phyloP scores from a whole-genome alignment of 2,888 invertebrate species.

The Omphaloscelis lunosa region DNA sequence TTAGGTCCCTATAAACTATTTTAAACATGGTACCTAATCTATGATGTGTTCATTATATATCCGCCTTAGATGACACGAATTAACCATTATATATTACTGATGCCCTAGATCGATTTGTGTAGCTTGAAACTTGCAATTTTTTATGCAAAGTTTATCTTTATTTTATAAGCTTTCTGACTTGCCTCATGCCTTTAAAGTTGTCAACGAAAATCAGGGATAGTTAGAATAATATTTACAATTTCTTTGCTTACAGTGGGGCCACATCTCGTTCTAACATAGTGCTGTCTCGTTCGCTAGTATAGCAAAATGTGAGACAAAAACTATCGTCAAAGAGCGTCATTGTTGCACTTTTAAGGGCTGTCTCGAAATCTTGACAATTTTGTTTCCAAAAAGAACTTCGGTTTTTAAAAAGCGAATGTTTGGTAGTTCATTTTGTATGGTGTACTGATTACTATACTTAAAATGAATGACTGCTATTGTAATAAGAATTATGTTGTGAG shows the following conservation, averaged over 20 bases:
- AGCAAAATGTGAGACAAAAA: conserved; percentile 42
- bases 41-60: conserved; percentile 50
- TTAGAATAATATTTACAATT: conserved; percentile 28
- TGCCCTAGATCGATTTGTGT: conserved; percentile 26
- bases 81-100: conserved; percentile 11
- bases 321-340: conserved; percentile 41
- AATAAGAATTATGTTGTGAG: conserved; percentile 55
- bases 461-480: conserved; percentile 39
- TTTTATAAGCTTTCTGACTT: conserved; percentile 37
- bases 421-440: conserved; percentile 10
- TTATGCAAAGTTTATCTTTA: conserved; percentile 15
- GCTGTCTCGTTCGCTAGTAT: conserved; percentile 51
- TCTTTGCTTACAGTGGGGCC: conserved; percentile 56
- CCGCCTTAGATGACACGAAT: conserved; percentile 50
- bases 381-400: conserved; percentile 24
- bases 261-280: conserved; percentile 32
- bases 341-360: conserved; percentile 65
- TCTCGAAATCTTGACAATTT: conserved; percentile 59
- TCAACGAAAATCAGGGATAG: conserved; percentile 33
- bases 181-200: conserved; percentile 15
- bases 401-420: conserved; percentile 18
- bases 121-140: conserved; percentile 31
- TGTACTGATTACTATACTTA: conserved; percentile 29
- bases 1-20: conserved; percentile 29
- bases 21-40: conserved; percentile 43